A percentile compares a stretch with the other conserved stretches of the same genome.
Evolutionary conservation across 2,888 invertebrate species (phyloP).

Genomic region (Peribatodes rhomboidaria): DNA sequence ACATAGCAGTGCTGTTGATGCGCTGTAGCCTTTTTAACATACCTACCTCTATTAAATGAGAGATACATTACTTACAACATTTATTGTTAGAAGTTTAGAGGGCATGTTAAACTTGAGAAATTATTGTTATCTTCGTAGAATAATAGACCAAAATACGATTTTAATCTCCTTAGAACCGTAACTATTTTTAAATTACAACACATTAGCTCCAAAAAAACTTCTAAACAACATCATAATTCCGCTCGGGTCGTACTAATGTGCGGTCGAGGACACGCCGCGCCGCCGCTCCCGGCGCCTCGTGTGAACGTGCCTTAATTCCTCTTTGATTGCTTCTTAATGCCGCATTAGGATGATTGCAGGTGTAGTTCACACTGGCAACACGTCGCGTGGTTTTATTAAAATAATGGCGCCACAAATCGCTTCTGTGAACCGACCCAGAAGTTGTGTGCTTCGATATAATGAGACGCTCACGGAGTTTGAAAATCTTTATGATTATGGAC

Average conservation of each 20-base stretch:
- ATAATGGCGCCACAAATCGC: constrained; percentile 28
- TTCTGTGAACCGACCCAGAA: constrained; percentile 8
- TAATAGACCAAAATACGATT: not conserved
- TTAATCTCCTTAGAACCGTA: not conserved
- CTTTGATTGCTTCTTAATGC: constrained; percentile 51
- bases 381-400: constrained; percentile 50
- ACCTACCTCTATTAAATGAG: too few species aligned
- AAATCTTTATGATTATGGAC: not conserved
- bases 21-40: too few species aligned
- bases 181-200: constrained; percentile 18
- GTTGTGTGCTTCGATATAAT: constrained; percentile 6
- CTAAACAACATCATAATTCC: constrained; percentile 42
- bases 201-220: constrained; percentile 12
- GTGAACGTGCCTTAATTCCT: constrained; percentile 48
- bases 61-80: too few species aligned
- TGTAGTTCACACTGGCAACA: constrained; percentile 38
- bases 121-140: not conserved
- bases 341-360: constrained; percentile 26
- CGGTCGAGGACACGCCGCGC: constrained; percentile 33
- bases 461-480: constrained; percentile 3
- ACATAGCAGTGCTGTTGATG: too few species aligned
- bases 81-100: too few species aligned
- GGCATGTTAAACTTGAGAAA: not conserved
- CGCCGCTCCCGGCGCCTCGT: constrained; percentile 30
- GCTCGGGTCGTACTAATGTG: constrained; percentile 40